phyloP scores from a whole-genome alignment of 2,113 vertebrate genomes.

The Chloebia gouldiae region DNA sequence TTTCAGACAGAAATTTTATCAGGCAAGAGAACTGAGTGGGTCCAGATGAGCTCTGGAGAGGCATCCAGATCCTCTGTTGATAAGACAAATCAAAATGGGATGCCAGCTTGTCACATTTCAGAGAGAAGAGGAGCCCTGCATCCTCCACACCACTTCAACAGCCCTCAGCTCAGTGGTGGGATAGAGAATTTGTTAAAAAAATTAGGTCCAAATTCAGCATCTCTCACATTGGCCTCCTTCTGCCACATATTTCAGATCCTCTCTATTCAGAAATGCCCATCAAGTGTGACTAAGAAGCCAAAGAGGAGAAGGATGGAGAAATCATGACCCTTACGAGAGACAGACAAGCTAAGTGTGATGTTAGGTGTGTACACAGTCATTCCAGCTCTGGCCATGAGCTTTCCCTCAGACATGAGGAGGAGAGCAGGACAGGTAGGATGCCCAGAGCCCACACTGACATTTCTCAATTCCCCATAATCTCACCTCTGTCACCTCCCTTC shows the following conservation, averaged over 20 bases:
- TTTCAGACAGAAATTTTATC: slow-evolving; percentile 2
- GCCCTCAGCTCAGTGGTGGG: background rate
- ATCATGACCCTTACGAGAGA: background rate
- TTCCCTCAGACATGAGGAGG: background rate
- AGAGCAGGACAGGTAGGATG: background rate
- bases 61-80: slow-evolving; percentile 5
- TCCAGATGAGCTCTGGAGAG: slow-evolving; percentile 22
- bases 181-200: background rate
- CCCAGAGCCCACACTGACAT: background rate
- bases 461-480: background rate
- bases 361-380: background rate
- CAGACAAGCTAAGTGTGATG: background rate
- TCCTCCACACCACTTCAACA: background rate
- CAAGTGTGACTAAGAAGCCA: background rate
- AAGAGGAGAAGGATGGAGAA: background rate
- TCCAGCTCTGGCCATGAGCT: background rate
- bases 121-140: background rate
- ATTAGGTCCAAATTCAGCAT: background rate
- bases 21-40: slow-evolving; percentile 6
- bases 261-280: background rate
- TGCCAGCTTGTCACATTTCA: background rate
- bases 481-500: background rate
- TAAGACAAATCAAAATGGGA: slow-evolving; percentile 2
- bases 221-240: background rate
- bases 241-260: background rate